Percentiles rank a stretch among this genome's conserved stretches.
These are phyloP conservation scores for Chymomyza amoena DNA, from an alignment of 2,888 invertebrate genomes.

Conservation along the genomic window DNA sequence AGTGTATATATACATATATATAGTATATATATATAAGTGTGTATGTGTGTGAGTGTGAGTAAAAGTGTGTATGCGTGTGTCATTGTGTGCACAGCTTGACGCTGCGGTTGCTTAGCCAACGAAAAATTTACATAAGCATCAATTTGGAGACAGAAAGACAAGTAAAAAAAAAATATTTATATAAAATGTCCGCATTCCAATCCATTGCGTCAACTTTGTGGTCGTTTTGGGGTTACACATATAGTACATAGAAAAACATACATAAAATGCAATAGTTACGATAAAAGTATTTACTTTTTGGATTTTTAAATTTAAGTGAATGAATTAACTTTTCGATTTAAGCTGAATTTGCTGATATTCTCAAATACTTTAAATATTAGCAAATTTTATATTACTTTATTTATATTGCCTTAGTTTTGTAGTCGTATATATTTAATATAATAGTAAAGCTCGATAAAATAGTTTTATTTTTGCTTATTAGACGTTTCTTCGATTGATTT, in stretches of 20 bases:
- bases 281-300: background rate
- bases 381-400: too few species aligned
- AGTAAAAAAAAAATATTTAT: slow-evolving; percentile 58
- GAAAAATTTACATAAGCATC: slow-evolving; percentile 69
- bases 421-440: too few species aligned
- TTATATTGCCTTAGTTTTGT: too few species aligned
- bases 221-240: slow-evolving; percentile 33
- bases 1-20: background rate
- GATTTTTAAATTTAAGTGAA: too few species aligned
- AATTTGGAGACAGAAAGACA: slow-evolving; percentile 56
- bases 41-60: background rate
- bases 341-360: too few species aligned
- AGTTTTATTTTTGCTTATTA: too few species aligned
- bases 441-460: too few species aligned
- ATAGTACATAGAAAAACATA: background rate
- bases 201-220: background rate
- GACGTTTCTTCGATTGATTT: too few species aligned
- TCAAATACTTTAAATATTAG: too few species aligned
- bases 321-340: too few species aligned
- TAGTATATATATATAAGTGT: background rate
- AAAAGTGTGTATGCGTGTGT: background rate
- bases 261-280: slow-evolving; percentile 1
- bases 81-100: slow-evolving; percentile 6
- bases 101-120: slow-evolving; percentile 17
- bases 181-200: slow-evolving; percentile 36